phyloP scores from a whole-genome alignment of 2,113 vertebrate genomes.

The Brachypteracias leptosomus region DNA sequence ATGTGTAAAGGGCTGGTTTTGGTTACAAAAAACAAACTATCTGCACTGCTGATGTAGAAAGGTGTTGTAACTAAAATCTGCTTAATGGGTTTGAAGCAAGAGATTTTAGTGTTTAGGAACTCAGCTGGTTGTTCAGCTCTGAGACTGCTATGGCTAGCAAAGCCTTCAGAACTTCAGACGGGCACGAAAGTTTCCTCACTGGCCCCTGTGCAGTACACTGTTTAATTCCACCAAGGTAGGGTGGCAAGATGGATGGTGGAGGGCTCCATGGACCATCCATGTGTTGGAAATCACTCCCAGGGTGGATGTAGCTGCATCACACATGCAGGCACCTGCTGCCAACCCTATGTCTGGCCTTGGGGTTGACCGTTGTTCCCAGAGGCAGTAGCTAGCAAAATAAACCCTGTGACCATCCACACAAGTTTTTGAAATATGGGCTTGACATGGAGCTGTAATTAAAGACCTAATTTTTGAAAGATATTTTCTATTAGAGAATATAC shows the following conservation, averaged over 20 bases:
- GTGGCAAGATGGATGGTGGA: neutral
- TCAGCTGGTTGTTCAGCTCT: neutral
- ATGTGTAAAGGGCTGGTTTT: neutral
- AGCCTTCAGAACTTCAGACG: fast-evolving
- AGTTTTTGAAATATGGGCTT: neutral
- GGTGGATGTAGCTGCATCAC: neutral
- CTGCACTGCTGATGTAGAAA: neutral
- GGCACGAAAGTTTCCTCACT: neutral
- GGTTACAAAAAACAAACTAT: neutral
- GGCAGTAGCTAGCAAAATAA: neutral
- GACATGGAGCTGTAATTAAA: neutral
- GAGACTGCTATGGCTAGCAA: neutral
- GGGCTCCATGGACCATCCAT: fast-evolving
- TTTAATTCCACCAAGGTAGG: neutral
- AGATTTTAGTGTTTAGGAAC: neutral
- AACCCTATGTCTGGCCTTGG: neutral
- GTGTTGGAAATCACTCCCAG: neutral
- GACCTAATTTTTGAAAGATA: neutral
- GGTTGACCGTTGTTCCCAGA: neutral
- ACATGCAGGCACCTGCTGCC: neutral
- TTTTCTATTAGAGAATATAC: neutral
- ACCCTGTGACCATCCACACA: fast-evolving
- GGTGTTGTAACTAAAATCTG: neutral
- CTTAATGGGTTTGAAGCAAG: neutral
- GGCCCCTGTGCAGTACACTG: too few species aligned